Base-by-base conservation (phyloP, 2,113 vertebrate species). In the Nettapus auritus region DNA sequence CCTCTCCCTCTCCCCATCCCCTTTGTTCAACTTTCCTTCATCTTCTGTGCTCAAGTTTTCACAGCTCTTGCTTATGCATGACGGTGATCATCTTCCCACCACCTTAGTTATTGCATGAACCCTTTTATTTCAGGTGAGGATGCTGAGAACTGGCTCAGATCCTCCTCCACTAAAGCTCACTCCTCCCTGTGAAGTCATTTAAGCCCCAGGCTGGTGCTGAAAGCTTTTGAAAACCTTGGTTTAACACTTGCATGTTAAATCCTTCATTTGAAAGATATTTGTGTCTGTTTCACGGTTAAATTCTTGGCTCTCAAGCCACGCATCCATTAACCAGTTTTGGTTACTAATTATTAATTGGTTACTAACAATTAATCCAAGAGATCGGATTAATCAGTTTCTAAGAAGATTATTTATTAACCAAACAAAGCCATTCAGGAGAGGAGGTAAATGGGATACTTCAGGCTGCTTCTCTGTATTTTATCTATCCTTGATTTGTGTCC, bases 61-160 rank as follows among this genome's bases (percentile, higher is more conserved):
- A 26, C 17, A 66, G 57, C 38, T 89, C 8, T 86, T 82, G n/a
- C 34, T 82, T 90, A 38, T 92, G 59, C 23, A 40, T 46, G n/a
- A 71, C 48, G 50, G n/a, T 66, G 76, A 76, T 95, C 12, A 8
- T 74, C 89, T 90, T 91, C 75, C 79, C 85, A 96, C 88, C 76
- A 52, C 69, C 36, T 59, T 67, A 55, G 85, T 82, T 94, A 83
- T 7, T 73, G 33, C 1, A 2, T 62, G 90, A 93, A 76, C 68
- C 14, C 52, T 94, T 94, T 93, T 88, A 81, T 88, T 94, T 92
- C 2, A 2, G 56, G 68, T 52, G 56, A 93, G 33, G 78, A 80
- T 83, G 50, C 90, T 88, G 76, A 94, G 88, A 93, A 83, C 93
- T 90, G 90, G 64, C 86, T 96, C 88, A 96, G 95, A 94, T 96